Conservation (phyloP, 2,113 vertebrate genomes). For the Nerophis lumbriciformis region DNA sequence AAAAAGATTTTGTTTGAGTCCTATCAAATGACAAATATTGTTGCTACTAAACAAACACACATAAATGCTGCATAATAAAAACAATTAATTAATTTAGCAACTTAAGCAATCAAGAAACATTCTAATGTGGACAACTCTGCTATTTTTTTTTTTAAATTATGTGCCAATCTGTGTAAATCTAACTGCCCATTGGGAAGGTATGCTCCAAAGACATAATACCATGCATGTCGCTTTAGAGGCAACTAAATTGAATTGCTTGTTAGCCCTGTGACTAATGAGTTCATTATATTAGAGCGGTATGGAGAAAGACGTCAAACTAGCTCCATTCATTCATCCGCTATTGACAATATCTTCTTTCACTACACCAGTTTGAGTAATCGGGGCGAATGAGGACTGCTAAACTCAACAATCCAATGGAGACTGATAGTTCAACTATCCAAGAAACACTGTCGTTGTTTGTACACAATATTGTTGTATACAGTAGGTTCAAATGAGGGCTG, state of each 20-base stretch:
- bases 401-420: not conserved
- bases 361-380: constrained; percentile 48
- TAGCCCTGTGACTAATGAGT: constrained; percentile 59
- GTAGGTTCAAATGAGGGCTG: too few relatives aligned
- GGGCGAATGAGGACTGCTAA: not conserved
- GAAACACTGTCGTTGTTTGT: too few relatives aligned
- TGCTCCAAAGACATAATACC: constrained; percentile 29
- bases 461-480: too few relatives aligned
- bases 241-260: constrained; percentile 56
- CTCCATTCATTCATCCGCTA: constrained; percentile 57
- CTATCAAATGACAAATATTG: too few relatives aligned
- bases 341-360: constrained; percentile 52
- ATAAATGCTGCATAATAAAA: too few relatives aligned
- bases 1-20: too few relatives aligned
- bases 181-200: constrained; percentile 39
- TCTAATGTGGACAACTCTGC: too few relatives aligned
- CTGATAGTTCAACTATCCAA: not conserved
- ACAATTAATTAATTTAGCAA: too few relatives aligned
- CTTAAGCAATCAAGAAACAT: too few relatives aligned
- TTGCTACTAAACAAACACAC: too few relatives aligned
- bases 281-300: constrained; percentile 62
- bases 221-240: constrained; percentile 45
- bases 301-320: constrained; percentile 47
- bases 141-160: too few relatives aligned
- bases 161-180: constrained; percentile 3